These are phyloP conservation scores for Drosophila obscura DNA, from an alignment of 1,140 invertebrate genomes.

Conservation along the genomic window DNA sequence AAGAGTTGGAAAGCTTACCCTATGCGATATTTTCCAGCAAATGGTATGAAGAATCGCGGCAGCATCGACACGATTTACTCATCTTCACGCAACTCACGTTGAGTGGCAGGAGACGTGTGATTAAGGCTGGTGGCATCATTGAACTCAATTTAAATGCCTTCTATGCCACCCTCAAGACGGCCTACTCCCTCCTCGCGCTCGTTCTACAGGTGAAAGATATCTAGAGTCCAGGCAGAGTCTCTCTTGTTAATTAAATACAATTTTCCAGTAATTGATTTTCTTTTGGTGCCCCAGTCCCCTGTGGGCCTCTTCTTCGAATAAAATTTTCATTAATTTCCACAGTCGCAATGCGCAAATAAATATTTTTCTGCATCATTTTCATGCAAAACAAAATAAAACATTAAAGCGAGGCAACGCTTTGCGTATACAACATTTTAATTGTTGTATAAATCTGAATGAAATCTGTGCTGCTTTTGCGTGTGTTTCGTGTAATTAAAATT, in stretches of 20 bases:
- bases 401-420: slow-evolving; percentile 57
- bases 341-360: slow-evolving; percentile 74
- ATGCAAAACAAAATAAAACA: slow-evolving; percentile 48
- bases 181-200: slow-evolving; percentile 71
- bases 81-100: slow-evolving; percentile 59
- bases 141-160: slow-evolving; percentile 63
- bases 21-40: slow-evolving; percentile 69
- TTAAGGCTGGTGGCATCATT: slow-evolving; percentile 62
- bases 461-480: slow-evolving; percentile 6
- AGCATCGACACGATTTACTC: slow-evolving; percentile 32
- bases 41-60: slow-evolving; percentile 46
- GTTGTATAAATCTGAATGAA: slow-evolving; percentile 45
- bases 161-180: slow-evolving; percentile 67
- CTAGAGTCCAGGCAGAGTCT: slow-evolving; percentile 8
- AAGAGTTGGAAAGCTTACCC: slow-evolving; percentile 42
- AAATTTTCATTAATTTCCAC: slow-evolving; percentile 70
- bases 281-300: not conserved
- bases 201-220: slow-evolving; percentile 26
- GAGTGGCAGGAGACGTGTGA: slow-evolving; percentile 7
- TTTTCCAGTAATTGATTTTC: slow-evolving; percentile 46
- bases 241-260: slow-evolving; percentile 54
- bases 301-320: slow-evolving; percentile 38
- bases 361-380: slow-evolving; percentile 43
- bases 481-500: slow-evolving; percentile 43
- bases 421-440: slow-evolving; percentile 37